Conservation (phyloP, 2,113 vertebrate genomes). For the Cebus imitator region DNA sequence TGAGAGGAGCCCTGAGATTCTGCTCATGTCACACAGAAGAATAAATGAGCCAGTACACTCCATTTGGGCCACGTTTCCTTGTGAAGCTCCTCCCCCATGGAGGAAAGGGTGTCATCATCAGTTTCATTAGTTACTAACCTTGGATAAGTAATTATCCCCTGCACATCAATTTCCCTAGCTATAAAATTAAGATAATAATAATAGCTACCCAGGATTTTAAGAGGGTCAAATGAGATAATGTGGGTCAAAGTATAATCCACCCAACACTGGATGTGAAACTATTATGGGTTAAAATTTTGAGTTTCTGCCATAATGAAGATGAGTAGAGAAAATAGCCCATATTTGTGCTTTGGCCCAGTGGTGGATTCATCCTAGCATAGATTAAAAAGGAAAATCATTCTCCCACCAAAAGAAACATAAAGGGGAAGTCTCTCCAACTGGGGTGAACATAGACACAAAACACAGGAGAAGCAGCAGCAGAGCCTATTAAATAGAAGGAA, state of each 20-base stretch:
- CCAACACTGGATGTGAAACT: background rate
- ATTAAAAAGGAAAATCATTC: constrained; percentile 28
- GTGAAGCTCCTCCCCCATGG: background rate
- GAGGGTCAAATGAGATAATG: background rate
- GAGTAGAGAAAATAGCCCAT: background rate
- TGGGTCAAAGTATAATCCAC: background rate
- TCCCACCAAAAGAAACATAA: background rate
- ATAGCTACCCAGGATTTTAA: background rate
- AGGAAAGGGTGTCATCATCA: background rate
- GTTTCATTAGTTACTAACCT: background rate
- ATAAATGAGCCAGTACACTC: background rate
- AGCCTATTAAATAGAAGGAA: background rate
- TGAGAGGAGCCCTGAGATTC: background rate
- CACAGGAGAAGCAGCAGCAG: background rate
- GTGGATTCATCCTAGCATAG: background rate
- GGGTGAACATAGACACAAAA: background rate
- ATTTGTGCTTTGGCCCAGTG: background rate
- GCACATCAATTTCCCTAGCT: background rate
- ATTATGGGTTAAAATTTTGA: background rate
- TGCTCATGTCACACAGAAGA: background rate
- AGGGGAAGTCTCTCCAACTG: background rate
- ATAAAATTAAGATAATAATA: constrained; percentile 10
- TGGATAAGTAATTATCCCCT: background rate
- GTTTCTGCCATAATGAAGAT: background rate
- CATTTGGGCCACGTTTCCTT: background rate